Base-by-base conservation (phyloP, 2,888 invertebrate species). In the Baccha elongata region DNA sequence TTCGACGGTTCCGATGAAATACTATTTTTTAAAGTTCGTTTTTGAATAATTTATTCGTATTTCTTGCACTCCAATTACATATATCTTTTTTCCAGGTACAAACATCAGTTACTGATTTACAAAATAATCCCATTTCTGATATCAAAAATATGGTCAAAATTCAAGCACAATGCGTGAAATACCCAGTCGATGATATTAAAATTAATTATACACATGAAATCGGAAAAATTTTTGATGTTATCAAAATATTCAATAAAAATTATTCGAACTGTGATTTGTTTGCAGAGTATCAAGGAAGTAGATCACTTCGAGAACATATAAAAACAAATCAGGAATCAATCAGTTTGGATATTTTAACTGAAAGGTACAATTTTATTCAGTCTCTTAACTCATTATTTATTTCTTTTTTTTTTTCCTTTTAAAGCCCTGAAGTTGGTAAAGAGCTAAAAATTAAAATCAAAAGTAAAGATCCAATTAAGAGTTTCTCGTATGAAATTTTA, bases 1-100 rank as follows among this genome's bases (percentile, higher is more conserved):
- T 98, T 97, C 91, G 97, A 97, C 89, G 97, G 97, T n/a, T n/a
- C n/a, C 1, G 96, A 95, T 19, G 92, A 98, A 42, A 94, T 94
- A 84, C 97, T 85, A 2, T 67, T 83, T 35, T 74, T 85, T n/a
- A 55, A 42, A 29, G 85, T n/a, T 86, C 68, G 50, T 44, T 8
- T 13, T 11, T 3, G 0, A 5, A 10, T 3, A 3, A 11, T 26
- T 8, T 5, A 4, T 21, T 5, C 23, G 7, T 0, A 3, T 3
- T 1, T 6, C 32, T 3, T 37, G n/a, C 8, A 13, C 5, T 21
- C 11, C 19, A 3, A 23, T n/a, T n/a, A n/a, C n/a, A n/a, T n/a
- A n/a, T 48, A 1, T 8, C 29, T 8, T 40, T n/a, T n/a, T n/a
- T 29, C 5, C 1, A 80, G 74, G 55, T 80, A 1, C 5, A 74